Evolutionary conservation across 2,888 invertebrate species (phyloP).

Genomic region (Athalia circularis): DNA sequence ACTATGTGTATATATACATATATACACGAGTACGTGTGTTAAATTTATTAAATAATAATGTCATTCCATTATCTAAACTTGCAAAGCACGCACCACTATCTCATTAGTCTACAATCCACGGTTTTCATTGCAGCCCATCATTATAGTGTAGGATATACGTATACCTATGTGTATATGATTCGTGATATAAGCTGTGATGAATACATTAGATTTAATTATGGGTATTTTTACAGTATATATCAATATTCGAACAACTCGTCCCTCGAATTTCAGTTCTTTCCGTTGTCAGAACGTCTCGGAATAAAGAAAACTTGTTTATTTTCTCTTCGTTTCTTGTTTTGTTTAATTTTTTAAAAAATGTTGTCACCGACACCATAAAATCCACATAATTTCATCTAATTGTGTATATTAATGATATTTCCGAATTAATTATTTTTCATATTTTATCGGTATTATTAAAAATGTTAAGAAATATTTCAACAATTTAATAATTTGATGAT

Average conservation of each 20-base stretch:
- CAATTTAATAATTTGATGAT: too few relatives aligned
- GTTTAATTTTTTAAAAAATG: too few relatives aligned
- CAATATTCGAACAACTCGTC: neutral
- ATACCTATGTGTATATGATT: slow-evolving; percentile 7
- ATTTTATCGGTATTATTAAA: too few relatives aligned
- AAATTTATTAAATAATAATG: slow-evolving; percentile 12
- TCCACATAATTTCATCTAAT: too few relatives aligned
- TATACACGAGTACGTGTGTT: neutral
- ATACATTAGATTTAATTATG: slow-evolving; percentile 31
- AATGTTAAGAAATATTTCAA: too few relatives aligned
- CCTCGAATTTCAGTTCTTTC: neutral
- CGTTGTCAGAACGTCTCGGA: too few relatives aligned
- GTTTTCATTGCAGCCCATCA: slow-evolving; percentile 35
- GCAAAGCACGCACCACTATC: slow-evolving; percentile 46
- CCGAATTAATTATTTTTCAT: too few relatives aligned
- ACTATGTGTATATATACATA: slow-evolving; percentile 22
- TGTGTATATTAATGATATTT: too few relatives aligned
- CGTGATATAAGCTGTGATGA: slow-evolving; percentile 42
- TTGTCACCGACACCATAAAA: too few relatives aligned
- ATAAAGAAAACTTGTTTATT: too few relatives aligned
- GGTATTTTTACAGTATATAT: neutral
- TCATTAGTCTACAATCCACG: slow-evolving; percentile 48
- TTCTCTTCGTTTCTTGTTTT: too few relatives aligned
- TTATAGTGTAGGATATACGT: neutral
- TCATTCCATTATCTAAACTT: slow-evolving; percentile 31